Percentiles rank a stretch among this genome's conserved stretches.
Evolutionary conservation across 2,888 invertebrate genomes (phyloP).

Genomic region (Apocheima hispidaria): DNA sequence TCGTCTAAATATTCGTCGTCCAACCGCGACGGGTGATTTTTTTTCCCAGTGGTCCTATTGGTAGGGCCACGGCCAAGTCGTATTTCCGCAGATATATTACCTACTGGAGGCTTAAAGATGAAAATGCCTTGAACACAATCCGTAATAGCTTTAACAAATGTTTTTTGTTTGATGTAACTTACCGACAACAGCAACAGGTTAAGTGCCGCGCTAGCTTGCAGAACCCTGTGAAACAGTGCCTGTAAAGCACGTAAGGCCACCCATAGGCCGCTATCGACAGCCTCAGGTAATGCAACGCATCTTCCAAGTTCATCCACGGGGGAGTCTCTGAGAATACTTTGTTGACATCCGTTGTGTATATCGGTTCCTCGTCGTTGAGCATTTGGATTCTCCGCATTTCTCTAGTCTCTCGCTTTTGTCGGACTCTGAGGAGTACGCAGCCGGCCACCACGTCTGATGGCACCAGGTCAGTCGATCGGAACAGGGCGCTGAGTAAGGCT

Average conservation of each 20-base stretch:
- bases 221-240: slow-evolving; percentile 90
- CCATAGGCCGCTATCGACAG: slow-evolving; percentile 95
- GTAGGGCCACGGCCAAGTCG: no score
- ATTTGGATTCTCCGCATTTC: slow-evolving; percentile 89
- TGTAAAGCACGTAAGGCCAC: slow-evolving; percentile 94
- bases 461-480: slow-evolving; percentile 94
- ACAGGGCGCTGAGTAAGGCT: slow-evolving; percentile 91
- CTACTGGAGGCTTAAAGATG: neutral
- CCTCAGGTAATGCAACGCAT: slow-evolving; percentile 91
- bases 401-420: slow-evolving; percentile 90
- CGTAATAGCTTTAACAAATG: neutral
- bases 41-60: no score
- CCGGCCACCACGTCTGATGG: slow-evolving; percentile 96
- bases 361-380: slow-evolving; percentile 88
- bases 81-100: neutral
- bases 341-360: slow-evolving; percentile 87
- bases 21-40: no score
- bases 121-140: neutral
- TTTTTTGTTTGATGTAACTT: slow-evolving; percentile 47
- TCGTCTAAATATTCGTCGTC: no score
- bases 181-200: slow-evolving; percentile 92
- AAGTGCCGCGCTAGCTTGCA: slow-evolving; percentile 89
- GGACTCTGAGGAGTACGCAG: slow-evolving; percentile 92
- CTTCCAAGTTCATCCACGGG: slow-evolving; percentile 93
- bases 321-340: slow-evolving; percentile 88